Evolutionary conservation across 2,888 invertebrate genomes (phyloP), one percentile per base, ranked within the genome.

Genomic region (Stegana nigrithorax): DNA sequence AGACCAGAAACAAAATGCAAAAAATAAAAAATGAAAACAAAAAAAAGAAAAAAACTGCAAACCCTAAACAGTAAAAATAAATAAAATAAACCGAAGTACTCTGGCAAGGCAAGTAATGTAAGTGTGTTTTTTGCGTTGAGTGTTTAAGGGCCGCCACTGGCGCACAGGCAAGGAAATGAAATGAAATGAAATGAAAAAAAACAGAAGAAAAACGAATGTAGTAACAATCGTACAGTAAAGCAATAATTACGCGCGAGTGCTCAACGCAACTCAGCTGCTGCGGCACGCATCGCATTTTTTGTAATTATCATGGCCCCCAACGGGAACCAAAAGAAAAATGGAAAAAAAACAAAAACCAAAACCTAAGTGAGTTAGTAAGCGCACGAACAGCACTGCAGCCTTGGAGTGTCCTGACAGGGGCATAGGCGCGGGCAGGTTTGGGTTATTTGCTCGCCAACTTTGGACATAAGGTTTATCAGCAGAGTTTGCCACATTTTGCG

Each of bases 241-340:
- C 32, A 74, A 75, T 75, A 75, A 77, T 75, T 75, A 69, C 68
- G 63, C 66, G 39, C 59, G 70, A 23, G 45, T 45, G 72, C 69
- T 73, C 75, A 71, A 67, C 65, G 56, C 60, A 63, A 65, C 45
- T 2, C 8, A 21, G 60, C 63, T 29, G 67, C 65, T 62, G 66
- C 65, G 65, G 72, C 72, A 71, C 72, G 71, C 75, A 73, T 65
- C 78, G 65, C 73, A 75, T 78, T 75, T 75, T 78, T 75, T 74
- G 78, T 72, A 75, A 75, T 75, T 75, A 75, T 75, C 78, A 75
- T 68, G 29, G 6, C 6, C 10, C 10, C 29, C 10, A 7, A 29
- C 6, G 29, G 29, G 10, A 29, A 29, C 10, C 6, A 7, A 6
- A 10, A 29, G 29, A 7, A 10, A 29, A 29, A 10, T 7, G 10